Base-by-base conservation (phyloP, 2,113 vertebrate species). In the Nycticebus coucang region DNA sequence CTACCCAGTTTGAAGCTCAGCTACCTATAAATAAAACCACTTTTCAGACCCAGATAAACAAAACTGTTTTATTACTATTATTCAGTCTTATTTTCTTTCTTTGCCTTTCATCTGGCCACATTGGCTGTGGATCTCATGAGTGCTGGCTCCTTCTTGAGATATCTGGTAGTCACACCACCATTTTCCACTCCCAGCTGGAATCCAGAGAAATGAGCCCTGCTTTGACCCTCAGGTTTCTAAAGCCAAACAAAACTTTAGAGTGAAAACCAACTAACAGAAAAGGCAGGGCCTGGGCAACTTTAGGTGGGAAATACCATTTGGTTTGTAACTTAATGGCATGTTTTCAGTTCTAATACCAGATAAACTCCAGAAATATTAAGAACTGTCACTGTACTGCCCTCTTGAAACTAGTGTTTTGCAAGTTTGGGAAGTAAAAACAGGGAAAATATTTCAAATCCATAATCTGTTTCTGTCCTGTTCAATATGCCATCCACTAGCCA, bases 131-230 rank as follows among this genome's bases (percentile, higher is more conserved):
- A 26, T 26, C 9, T 84, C 69, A 33, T 1, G 45, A 55, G 53
- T 7, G 2, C 5, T 93, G 66, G 21, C 37, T 66, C 5, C 30
- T 53, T 57, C 35, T 4, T 24, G 33, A 80, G 7, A 17, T 72
- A 7, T 87, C 50, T 97, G 95, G 55, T 71, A 4, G 22, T 74
- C 72, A 64, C 2, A 26, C 0, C 11, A 4, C 33, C 7, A 41
- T 55, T 90, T 84, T 87, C 74, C 60, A 53, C 30, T 94, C 71
- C 60, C 77, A 75, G 30, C 21, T 90, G 71, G 37, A 87, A 84
- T 55, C 66, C 64, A 75, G 62, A 88, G 81, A 90, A 85, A 94
- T 17, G 17, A 95, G 41, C 35, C 89, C 82, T 28, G 21, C n/a
- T 91, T 82, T 89, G 89, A 87, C 35, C 62, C n/a, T 75, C 15